Percentiles rank a stretch among this genome's conserved stretches.
Conservation (phyloP, 2,113 vertebrate species). For the Variabilichromis moorii region DNA sequence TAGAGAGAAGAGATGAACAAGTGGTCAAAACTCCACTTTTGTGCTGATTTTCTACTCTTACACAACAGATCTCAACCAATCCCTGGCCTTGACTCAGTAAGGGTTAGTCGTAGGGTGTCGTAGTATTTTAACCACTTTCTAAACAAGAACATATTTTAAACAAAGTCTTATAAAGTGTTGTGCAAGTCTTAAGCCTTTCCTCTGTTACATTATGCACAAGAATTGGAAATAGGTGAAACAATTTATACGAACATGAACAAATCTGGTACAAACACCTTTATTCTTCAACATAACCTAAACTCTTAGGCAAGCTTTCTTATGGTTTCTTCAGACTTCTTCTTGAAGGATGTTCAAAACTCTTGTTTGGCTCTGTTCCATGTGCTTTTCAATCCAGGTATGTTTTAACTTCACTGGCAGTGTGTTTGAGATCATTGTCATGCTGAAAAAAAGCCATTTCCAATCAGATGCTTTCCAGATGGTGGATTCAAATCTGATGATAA, state of each 20-base stretch:
- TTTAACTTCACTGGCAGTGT: background rate
- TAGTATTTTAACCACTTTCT: background rate
- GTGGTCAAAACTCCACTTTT: background rate
- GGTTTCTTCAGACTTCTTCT: background rate
- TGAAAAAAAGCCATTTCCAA: background rate
- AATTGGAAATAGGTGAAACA: background rate
- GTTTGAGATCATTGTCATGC: background rate
- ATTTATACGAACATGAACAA: background rate
- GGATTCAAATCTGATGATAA: background rate
- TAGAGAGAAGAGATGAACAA: constrained; percentile 12
- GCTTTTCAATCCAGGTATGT: background rate
- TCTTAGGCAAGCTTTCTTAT: fast-evolving
- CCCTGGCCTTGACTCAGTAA: fast-evolving
- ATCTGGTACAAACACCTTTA: background rate
- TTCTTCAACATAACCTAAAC: background rate
- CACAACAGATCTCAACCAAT: background rate
- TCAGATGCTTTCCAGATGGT: background rate
- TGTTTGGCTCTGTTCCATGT: fast-evolving
- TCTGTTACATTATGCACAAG: background rate
- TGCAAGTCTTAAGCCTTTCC: background rate
- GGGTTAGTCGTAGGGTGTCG: background rate
- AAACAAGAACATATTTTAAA: no score
- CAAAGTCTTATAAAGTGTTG: background rate
- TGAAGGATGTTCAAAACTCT: background rate
- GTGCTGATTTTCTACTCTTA: background rate